A percentile compares a stretch with the other conserved stretches of the same genome.
Evolutionary conservation across 2,113 vertebrate genomes (phyloP).

Genomic region (Cyprinodon tularosa): DNA sequence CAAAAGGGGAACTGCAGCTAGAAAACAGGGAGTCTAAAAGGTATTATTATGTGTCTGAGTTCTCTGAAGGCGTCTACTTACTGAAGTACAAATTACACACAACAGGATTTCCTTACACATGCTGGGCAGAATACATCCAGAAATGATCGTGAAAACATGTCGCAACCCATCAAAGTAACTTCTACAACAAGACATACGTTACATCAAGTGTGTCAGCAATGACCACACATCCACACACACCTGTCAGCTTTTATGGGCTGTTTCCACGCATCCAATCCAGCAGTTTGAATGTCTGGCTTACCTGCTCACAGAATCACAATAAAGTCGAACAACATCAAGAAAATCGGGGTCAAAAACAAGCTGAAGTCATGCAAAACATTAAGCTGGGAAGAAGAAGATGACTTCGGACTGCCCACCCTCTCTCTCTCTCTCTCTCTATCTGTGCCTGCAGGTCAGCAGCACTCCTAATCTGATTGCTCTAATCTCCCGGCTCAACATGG

Average conservation of each 20-base stretch:
- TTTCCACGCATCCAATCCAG: background rate
- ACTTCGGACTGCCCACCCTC: conserved; percentile 43
- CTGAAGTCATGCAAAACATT: conserved; percentile 39
- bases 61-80: conserved; percentile 24
- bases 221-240: background rate
- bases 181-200: background rate
- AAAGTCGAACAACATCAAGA: conserved; percentile 45
- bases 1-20: conserved; percentile 14
- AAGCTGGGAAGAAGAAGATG: conserved; percentile 38
- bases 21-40: conserved; percentile 13
- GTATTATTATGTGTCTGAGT: conserved; percentile 48
- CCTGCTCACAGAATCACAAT: conserved; percentile 54
- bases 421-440: background rate
- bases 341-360: conserved; percentile 29
- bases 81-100: conserved; percentile 47
- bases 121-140: background rate
- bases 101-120: conserved; percentile 15
- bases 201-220: background rate
- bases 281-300: conserved; percentile 43
- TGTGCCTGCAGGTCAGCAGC: conserved; percentile 74
- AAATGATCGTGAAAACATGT: background rate
- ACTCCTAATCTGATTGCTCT: conserved; percentile 91
- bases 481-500: conserved; percentile 87
- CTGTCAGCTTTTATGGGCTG: conserved; percentile 16
- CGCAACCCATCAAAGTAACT: background rate